Base-by-base conservation (phyloP, 2,797 vertebrate genomes). In the Babyrousa celebensis region DNA sequence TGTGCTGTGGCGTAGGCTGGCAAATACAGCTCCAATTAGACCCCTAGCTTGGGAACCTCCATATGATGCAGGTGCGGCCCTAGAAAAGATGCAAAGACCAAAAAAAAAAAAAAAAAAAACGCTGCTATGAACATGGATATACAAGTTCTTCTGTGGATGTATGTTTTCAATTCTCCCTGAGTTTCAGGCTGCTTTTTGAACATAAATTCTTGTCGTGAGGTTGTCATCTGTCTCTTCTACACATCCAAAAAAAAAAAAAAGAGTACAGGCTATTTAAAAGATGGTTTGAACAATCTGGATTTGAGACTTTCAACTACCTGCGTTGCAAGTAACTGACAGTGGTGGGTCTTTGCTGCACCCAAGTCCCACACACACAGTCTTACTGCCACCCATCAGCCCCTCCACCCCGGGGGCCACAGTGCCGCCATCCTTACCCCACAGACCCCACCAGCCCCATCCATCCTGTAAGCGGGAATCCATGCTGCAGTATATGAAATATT, bases 401-500 rank as follows among this genome's bases (percentile, higher is more conserved):
- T 72, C 72, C 2, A 52, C 32, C 17, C 11, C 0, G 0, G 54
- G 85, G 54, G 25, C 75, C 32, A 4, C 2, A 0, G 16, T 15
- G 29, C 16, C 68, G 5, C 70, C 43, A 21, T n/a, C 48, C 63
- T 86, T 20, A 14, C 75, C 68, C 65, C 12, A 3, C 2, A 1
- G 74, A 36, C 77, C 80, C 86, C 88, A 40, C 32, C 58, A 54
- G 54, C 80, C 58, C 25, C 21, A 12, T 10, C 65, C 25, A n/a
- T 21, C 92, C 91, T 84, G 92, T 58, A 70, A n/a, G 79, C 67
- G 94, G 40, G 40, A 85, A 58, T 89, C 79, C 85, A 54, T 4
- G 48, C 77, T 75, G n/a, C 6, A 87, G 74, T 70, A 9, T 71
- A 97, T 98, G 87, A 98, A 98, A 97, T 97, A 98, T 97, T 98